Base-by-base conservation (phyloP, 2,888 invertebrate species). In the Agrenia bidenticulata region DNA sequence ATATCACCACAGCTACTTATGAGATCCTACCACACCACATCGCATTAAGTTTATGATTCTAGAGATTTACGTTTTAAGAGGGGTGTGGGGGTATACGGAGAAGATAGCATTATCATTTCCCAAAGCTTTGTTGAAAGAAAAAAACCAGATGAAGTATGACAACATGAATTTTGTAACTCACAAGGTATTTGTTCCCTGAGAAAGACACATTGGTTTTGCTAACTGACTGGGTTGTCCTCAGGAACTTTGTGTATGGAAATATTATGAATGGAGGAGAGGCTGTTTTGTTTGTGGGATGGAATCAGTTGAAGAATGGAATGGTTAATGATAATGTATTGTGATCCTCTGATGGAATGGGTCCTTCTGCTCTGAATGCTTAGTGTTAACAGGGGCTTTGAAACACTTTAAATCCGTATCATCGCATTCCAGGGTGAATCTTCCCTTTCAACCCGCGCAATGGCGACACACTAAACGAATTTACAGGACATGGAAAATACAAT, bases 291-390 rank as follows among this genome's bases (percentile, higher is more conserved):
- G 57, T 57, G n/a, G 57, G 55, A 13, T 27, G 55, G 55, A 55
- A 55, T 55, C 55, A 15, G 19, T 42, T 21, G 56, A 65, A 72
- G 72, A 75, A 75, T 73, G 67, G 70, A 62, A 66, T 70, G 75
- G 69, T 73, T 75, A 75, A 75, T 75, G 75, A 75, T 75, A 75
- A 73, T 73, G 70, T 73, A 75, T 75, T 73, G 69, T 73, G 70
- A 72, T 68, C 63, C 64, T 64, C 64, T 65, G 61, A 32, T n/a
- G n/a, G n/a, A 57, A 69, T 67, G 70, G 72, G 71, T 70, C 70
- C 53, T 62, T 58, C 61, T 26, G 17, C 27, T 42, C 41, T 59
- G 50, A 67, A 60, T 63, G 61, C 54, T 56, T 41, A 24, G 63
- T 67, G 69, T 63, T 65, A 65, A 61, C 66, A 66, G 61, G 57